These are phyloP conservation scores for Julus scanicus DNA, from an alignment of 2,888 invertebrate species.

Conservation along the genomic window DNA sequence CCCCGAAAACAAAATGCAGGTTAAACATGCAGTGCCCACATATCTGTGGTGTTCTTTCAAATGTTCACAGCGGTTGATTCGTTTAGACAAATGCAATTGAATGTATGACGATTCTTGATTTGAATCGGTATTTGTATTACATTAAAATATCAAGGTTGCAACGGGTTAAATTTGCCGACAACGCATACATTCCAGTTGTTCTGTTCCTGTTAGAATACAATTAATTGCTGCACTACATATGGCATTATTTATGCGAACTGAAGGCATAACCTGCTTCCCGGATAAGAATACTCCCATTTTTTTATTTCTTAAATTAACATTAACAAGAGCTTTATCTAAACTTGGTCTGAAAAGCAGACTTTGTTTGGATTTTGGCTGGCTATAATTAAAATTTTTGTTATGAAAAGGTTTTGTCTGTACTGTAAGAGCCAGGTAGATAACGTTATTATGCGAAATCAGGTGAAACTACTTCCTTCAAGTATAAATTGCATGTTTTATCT, in stretches of 20 bases:
- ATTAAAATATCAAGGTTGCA: neutral
- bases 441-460: neutral
- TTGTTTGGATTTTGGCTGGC: neutral
- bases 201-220: neutral
- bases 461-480: neutral
- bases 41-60: neutral
- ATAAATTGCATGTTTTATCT: no score
- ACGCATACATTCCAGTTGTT: neutral
- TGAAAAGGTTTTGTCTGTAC: neutral
- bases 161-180: neutral
- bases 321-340: constrained; percentile 24
- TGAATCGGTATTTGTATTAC: neutral
- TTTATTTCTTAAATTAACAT: constrained; percentile 8
- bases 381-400: neutral
- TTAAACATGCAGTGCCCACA: neutral
- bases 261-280: neutral
- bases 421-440: neutral
- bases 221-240: neutral
- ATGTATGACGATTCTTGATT: neutral
- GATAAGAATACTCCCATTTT: neutral
- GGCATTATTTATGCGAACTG: neutral
- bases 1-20: neutral
- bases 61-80: neutral
- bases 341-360: neutral
- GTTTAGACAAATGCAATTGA: neutral